phyloP scores from a whole-genome alignment of 2,113 vertebrate genomes.

The Perognathus longimembris region DNA sequence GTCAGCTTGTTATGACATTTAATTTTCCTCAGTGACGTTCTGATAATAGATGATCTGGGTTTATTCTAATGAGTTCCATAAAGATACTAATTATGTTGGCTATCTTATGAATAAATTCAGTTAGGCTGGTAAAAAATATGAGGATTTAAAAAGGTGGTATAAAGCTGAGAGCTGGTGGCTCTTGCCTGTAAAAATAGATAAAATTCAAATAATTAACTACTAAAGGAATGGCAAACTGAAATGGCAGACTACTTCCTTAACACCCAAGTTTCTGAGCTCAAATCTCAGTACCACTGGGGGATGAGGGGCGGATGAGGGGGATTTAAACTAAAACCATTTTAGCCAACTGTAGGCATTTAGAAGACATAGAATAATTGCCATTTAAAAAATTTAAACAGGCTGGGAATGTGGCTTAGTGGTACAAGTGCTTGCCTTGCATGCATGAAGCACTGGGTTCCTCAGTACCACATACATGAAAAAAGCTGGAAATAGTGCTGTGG shows the following conservation, averaged over 20 bases:
- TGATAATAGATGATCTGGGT: background rate
- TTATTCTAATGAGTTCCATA: slow-evolving; percentile 37
- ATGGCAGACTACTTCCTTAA: no score
- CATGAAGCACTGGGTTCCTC: no score
- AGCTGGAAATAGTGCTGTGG: no score
- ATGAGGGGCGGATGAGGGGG: no score
- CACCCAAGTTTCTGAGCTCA: no score
- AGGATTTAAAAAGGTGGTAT: background rate
- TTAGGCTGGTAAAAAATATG: background rate
- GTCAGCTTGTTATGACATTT: background rate
- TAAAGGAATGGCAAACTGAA: background rate
- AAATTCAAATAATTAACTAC: slow-evolving; percentile 44
- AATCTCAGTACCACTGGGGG: no score
- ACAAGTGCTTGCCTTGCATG: no score
- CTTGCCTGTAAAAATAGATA: background rate
- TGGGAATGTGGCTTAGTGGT: no score
- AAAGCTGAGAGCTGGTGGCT: background rate
- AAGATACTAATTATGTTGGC: background rate
- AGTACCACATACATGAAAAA: no score
- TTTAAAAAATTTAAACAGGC: background rate
- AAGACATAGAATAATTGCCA: background rate
- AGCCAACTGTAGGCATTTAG: background rate
- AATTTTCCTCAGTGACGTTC: slow-evolving; percentile 3
- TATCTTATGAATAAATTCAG: slow-evolving; percentile 31
- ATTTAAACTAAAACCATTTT: background rate